phyloP scores from a whole-genome alignment of 1,140 invertebrate species.

The Temnothorax nylanderi region DNA sequence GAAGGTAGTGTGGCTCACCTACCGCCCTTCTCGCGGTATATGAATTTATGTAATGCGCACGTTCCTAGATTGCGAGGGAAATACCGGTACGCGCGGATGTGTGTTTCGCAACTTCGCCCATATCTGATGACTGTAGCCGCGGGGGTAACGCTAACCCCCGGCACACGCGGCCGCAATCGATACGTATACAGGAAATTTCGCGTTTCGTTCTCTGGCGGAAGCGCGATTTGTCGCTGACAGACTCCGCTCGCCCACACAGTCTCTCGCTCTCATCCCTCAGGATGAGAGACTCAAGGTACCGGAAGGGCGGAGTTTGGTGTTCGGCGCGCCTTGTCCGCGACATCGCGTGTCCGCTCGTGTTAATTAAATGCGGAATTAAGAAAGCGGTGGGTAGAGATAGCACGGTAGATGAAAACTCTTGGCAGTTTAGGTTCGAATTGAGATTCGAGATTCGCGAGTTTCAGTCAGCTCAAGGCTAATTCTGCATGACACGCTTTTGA shows the following conservation, averaged over 20 bases:
- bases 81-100: conserved; percentile 51
- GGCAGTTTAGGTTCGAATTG: neutral
- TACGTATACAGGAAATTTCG: conserved; percentile 68
- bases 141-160: conserved; percentile 59
- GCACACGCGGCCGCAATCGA: conserved; percentile 63
- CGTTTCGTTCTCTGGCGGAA: conserved; percentile 57
- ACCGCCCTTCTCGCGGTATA: conserved; percentile 34
- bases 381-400: neutral
- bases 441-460: neutral
- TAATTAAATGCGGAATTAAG: conserved; percentile 28
- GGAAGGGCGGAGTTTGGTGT: neutral
- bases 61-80: conserved; percentile 70
- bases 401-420: neutral
- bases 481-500: neutral
- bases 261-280: neutral
- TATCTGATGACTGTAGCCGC: conserved; percentile 27
- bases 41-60: conserved; percentile 74
- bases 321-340: neutral
- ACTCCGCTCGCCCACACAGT: neutral
- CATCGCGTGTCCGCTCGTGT: neutral
- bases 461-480: neutral
- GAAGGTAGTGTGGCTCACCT: neutral
- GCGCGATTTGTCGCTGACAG: conserved; percentile 54
- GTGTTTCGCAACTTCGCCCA: conserved; percentile 53
- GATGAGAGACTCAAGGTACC: neutral